Evolutionary conservation across 2,113 vertebrate genomes (phyloP).

Genomic region (Gila orcuttii): DNA sequence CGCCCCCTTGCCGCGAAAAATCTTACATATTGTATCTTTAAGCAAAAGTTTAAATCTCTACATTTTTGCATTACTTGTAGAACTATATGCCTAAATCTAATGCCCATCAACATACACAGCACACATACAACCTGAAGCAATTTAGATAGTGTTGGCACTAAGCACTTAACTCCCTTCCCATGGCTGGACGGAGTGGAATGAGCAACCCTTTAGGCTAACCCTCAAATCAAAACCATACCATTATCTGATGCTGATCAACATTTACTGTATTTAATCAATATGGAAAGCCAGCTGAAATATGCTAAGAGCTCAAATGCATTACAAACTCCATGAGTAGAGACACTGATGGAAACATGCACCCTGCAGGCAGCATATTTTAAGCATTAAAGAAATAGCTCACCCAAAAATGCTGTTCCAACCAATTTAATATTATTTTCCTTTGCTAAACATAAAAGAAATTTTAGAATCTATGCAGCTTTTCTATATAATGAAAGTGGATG

Average conservation of each 20-base stretch:
- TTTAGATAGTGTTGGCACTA: background rate
- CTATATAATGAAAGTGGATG: background rate
- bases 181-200: background rate
- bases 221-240: background rate
- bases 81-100: too few species aligned
- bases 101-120: too few species aligned
- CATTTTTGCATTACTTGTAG: too few species aligned
- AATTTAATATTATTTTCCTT: background rate
- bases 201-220: background rate
- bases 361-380: background rate
- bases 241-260: background rate
- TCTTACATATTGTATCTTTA: too few species aligned
- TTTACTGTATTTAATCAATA: background rate
- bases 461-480: background rate
- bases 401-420: conserved; percentile 19
- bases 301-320: background rate
- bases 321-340: background rate
- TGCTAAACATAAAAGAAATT: background rate
- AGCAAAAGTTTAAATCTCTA: too few species aligned
- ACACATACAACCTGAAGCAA: background rate
- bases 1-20: too few species aligned
- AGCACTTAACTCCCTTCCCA: background rate
- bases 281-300: background rate
- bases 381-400: background rate
- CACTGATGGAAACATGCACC: background rate